Conservation (phyloP, 2,888 invertebrate species). For the Xiphydria camelus region DNA sequence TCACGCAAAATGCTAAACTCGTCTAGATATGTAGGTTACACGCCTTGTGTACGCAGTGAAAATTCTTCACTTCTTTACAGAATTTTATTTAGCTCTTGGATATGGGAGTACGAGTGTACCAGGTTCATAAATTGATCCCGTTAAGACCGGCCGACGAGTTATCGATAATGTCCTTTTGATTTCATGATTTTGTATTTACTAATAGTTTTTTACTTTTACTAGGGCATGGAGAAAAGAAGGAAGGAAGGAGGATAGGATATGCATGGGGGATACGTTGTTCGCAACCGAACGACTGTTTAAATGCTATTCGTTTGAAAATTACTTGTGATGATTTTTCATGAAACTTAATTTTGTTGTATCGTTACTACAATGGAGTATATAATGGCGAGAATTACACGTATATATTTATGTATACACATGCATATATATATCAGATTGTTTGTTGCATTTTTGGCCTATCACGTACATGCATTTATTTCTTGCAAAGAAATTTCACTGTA, state of each 20-base stretch:
- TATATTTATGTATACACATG: too few relatives aligned
- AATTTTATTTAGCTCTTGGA: slow-evolving; percentile 28
- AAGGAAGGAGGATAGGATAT: slow-evolving; percentile 53
- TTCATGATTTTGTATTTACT: slow-evolving; percentile 48
- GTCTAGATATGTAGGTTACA: background rate
- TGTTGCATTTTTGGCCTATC: slow-evolving; percentile 18
- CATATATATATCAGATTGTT: background rate
- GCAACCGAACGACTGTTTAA: slow-evolving; percentile 42
- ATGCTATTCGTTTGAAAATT: slow-evolving; percentile 17
- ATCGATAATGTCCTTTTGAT: slow-evolving; percentile 1
- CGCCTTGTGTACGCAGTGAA: slow-evolving; percentile 5
- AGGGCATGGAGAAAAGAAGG: slow-evolving; percentile 46
- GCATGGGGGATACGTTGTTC: slow-evolving; percentile 53
- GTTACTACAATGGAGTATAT: background rate
- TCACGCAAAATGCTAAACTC: background rate
- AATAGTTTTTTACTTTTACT: slow-evolving; percentile 57
- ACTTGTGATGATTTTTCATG: background rate
- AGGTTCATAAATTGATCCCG: slow-evolving; percentile 11
- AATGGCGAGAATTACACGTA: background rate
- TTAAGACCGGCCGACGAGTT: background rate
- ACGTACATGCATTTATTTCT: slow-evolving; percentile 28
- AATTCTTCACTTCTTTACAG: slow-evolving; percentile 22
- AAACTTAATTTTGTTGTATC: slow-evolving; percentile 4
- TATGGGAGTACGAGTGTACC: slow-evolving; percentile 40
- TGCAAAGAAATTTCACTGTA: slow-evolving; percentile 30